Evolutionary conservation across 2,113 vertebrate genomes (phyloP).

Genomic region (Eclectus roratus): DNA sequence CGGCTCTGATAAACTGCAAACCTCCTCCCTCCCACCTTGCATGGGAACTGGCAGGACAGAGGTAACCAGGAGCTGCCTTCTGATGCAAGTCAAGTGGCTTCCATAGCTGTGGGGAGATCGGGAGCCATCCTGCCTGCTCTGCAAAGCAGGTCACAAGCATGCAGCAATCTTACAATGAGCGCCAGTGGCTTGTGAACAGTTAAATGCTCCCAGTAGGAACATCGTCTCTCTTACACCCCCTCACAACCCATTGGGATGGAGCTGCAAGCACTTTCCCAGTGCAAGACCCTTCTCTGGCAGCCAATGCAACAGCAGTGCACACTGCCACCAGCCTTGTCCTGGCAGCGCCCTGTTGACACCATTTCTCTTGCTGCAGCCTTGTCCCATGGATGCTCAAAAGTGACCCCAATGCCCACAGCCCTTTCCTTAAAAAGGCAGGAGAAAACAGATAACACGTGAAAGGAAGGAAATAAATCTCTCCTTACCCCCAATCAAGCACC

Average conservation of each 20-base stretch:
- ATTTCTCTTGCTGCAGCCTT: neutral
- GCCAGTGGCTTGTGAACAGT: neutral
- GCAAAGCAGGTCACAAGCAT: neutral
- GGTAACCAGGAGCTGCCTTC: neutral
- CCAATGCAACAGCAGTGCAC: rapidly evolving
- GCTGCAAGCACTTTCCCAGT: neutral
- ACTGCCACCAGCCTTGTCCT: neutral
- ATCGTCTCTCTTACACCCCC: neutral
- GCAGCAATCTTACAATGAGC: rapidly evolving
- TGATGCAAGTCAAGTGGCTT: neutral
- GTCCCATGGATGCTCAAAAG: neutral
- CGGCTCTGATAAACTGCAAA: neutral
- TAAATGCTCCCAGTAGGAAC: neutral
- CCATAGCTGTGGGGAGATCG: neutral
- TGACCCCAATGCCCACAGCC: rapidly evolving
- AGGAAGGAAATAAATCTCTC: neutral
- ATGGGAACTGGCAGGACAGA: rapidly evolving
- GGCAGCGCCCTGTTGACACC: neutral
- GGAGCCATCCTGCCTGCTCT: neutral
- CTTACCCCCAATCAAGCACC: neutral
- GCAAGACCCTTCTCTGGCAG: neutral
- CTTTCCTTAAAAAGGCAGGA: neutral
- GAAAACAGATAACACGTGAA: neutral
- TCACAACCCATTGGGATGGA: neutral
- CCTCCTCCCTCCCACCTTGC: neutral